phyloP scores from a whole-genome alignment of 2,797 vertebrate genomes.

The Champsocephalus gunnari region DNA sequence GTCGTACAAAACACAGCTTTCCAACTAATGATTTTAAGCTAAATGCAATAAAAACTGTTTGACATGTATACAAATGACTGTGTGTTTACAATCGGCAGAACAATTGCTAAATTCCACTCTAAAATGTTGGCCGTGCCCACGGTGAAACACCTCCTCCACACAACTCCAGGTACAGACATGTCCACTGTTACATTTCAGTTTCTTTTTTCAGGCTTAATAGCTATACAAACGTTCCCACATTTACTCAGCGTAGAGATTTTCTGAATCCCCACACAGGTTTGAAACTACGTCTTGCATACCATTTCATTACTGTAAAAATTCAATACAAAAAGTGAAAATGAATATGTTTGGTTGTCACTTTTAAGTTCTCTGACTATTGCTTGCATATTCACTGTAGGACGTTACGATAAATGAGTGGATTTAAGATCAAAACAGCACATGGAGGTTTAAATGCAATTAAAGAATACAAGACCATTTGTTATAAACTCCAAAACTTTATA shows the following conservation, averaged over 20 bases:
- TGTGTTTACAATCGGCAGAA: slow-evolving; percentile 18
- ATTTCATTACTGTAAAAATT: too few species aligned
- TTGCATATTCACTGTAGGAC: not conserved
- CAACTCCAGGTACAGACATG: slow-evolving; percentile 54
- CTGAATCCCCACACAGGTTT: not conserved
- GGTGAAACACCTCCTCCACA: slow-evolving; percentile 35
- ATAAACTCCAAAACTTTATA: not conserved
- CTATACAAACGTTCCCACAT: not conserved
- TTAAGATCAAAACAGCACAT: not conserved
- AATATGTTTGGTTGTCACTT: not conserved
- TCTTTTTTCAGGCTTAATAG: not conserved
- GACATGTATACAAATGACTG: not conserved
- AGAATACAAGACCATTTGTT: not conserved
- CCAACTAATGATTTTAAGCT: not conserved
- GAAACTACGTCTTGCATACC: not conserved
- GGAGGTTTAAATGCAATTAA: not conserved
- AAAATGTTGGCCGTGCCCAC: slow-evolving; percentile 14
- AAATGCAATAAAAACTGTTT: not conserved
- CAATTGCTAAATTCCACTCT: slow-evolving; percentile 30
- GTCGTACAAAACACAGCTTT: not conserved
- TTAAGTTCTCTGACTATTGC: not conserved
- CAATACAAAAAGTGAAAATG: not conserved
- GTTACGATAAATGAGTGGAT: not conserved
- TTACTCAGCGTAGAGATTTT: not conserved
- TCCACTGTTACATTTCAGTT: slow-evolving; percentile 12